Evolutionary conservation across 1,140 invertebrate genomes (phyloP).

Genomic region (Papilio dardanus): DNA sequence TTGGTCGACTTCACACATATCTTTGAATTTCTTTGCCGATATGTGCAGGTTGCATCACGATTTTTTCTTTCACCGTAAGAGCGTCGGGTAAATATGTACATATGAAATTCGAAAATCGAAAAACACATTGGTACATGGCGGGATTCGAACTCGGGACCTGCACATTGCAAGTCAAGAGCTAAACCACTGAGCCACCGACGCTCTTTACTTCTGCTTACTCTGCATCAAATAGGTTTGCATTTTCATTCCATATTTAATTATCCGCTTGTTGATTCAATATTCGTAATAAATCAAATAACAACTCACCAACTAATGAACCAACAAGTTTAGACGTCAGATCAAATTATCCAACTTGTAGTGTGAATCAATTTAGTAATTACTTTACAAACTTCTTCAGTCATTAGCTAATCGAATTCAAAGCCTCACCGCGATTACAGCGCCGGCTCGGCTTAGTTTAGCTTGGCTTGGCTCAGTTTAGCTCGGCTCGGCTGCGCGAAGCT

Average conservation of each 20-base stretch:
- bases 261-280: conserved; percentile 4
- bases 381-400: conserved; percentile 13
- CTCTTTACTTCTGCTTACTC: background rate
- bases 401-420: conserved; percentile 2
- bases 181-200: no score
- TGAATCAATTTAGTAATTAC: conserved; percentile 17
- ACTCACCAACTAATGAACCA: background rate
- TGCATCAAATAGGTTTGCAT: background rate
- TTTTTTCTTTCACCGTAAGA: no score
- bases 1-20: no score
- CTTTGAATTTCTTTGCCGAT: no score
- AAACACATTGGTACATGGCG: no score
- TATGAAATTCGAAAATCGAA: no score
- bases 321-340: background rate
- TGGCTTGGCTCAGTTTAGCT: background rate
- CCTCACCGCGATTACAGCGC: background rate
- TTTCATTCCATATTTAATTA: background rate
- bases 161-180: no score
- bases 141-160: no score
- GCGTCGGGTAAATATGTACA: no score
- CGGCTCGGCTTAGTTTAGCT: background rate
- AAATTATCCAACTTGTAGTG: conserved; percentile 12
- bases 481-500: background rate
- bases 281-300: background rate
- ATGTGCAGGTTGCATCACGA: no score